Base-by-base conservation (phyloP, 2,888 invertebrate species). In the Pollenia labialis region DNA sequence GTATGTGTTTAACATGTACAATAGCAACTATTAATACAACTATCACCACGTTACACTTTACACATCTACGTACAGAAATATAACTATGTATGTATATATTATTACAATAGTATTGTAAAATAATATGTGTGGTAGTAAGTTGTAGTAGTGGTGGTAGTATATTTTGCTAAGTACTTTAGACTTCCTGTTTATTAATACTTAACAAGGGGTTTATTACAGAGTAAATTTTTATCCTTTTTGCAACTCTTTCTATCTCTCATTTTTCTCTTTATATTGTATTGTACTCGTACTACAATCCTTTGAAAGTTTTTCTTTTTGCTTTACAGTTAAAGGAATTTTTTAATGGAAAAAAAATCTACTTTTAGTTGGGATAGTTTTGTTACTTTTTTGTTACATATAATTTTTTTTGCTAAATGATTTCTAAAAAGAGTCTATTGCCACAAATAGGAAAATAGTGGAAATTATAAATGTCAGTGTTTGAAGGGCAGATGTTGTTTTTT, bases 101-200 rank as follows among this genome's bases (percentile, higher is more conserved):
- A 32, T 32, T 77, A 64, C 56, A 32, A 58, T 66, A 18, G 40
- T 79, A 68, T 77, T 82, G 77, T 4, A 46, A 68, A 46, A 46
- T 52, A 66, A 58, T 79, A 23, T 60, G 56, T 8, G 16, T 48
- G 14, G 54, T n/a, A 56, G 74, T 48, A 1, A n/a, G 12, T 46
- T 18, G n/a, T 69, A 32, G 12, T 77, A 6, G 11, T 46, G 0
- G 71, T 64, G 4, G 42, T 48, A 18, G 58, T 72, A 75, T 72
- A 77, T 81, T 84, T 81, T 50, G 76, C 81, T 87, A 77, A 84
- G 81, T 62, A 87, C 77, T 87, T 84, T 66, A 81, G 81, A 77
- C 84, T 81, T 87, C 80, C 87, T 83, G 87, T 84, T 81, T 87
- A 87, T 87, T 87, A 87, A 84, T 84, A 81, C 87, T 87, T 81